Base-by-base conservation (phyloP, 2,888 invertebrate species). In the Adelognathus sp. region DNA sequence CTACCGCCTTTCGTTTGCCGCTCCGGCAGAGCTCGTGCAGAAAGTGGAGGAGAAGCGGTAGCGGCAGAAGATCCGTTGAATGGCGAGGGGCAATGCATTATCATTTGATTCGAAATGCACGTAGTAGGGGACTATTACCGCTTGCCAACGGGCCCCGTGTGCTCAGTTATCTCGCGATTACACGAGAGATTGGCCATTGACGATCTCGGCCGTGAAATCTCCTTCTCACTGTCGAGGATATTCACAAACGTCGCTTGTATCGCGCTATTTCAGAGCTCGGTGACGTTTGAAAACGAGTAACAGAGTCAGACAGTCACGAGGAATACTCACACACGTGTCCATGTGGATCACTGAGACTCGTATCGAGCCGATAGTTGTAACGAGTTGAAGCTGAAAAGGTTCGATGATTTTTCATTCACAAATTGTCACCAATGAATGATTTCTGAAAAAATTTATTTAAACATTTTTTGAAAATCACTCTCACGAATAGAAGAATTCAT, bases 81-180 rank as follows among this genome's bases (percentile, higher is more conserved):
- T 70, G 69, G 70, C 74, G 39, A 39, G 67, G 41, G 67, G 85
- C 81, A 74, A 83, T 83, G 85, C 74, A 85, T 89, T 88, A 88
- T 88, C 85, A 85, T 87, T 87, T 86, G 86, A 83, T 86, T 88
- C 86, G 85, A 84, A 86, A 84, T 82, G 82, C 82, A 83, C 81
- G 84, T 84, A 84, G 86, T 85, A 87, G 88, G 87, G 87, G 88
- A 86, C 80, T 80, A 83, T 86, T 85, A 84, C 82, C 83, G 83
- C 87, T 84, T n/a, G 84, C 85, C 84, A 71, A 41, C 54, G 66
- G 54, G 46, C 60, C n/a, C n/a, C n/a, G n/a, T n/a, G 60, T 36
- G 58, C 85, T 86, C 88, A 89, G 90, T 90, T 88, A 90, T 89
- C 86, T 86, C 88, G 89, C 86, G 88, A 87, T 89, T 89, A 90